Evolutionary conservation across 2,888 invertebrate species (phyloP), one percentile per base, ranked within the genome.

Genomic region (Saturnia japonica): DNA sequence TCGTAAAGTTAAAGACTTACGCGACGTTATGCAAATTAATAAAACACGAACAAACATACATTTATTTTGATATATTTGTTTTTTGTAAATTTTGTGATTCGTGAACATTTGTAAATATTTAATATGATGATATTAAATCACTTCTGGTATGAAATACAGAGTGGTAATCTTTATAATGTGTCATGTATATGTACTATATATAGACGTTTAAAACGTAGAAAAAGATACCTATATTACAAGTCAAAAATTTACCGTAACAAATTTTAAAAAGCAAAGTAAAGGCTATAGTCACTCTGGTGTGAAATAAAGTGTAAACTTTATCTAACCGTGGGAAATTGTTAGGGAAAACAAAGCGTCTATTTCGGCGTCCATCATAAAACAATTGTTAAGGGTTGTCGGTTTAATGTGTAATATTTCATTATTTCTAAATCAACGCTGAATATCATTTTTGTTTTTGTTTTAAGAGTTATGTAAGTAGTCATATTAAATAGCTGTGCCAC

Each of bases 251-350:
- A 14, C 57, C 57, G 57, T 60, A 25, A 12, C 28, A 25, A 25
- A 22, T 12, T 60, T 25, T 60, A 25, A 28, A 60, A 60, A 60
- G 28, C 4, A 25, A 60, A 60, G 14, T 3, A 12, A 60, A 28
- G 57, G 25, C 14, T 60, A 28, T 60, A 28, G 4, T 60, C 57
- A 60, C 0, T 60, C 64, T 9, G 34, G 40, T 40, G 64, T 64
- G 64, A 64, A 64, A 64, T 40, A 22, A 64, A 40, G 64, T 19
- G 40, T n/a, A 40, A 64, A 64, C 40, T 64, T 64, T 34, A n/a
- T 64, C 34, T 40, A 7, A 40, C 4, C 64, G 64, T 40, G 64
- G 34, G 64, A 64, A 64, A 64, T 40, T 40, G 40, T 64, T 64
- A 57, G 40, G 34, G 40, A n/a, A 64, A 40, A 64, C 62, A 64